Evolutionary conservation across 1,140 invertebrate genomes (phyloP), one percentile per base, ranked within the genome.

Genomic region (Mizuhopecten yessoensis): DNA sequence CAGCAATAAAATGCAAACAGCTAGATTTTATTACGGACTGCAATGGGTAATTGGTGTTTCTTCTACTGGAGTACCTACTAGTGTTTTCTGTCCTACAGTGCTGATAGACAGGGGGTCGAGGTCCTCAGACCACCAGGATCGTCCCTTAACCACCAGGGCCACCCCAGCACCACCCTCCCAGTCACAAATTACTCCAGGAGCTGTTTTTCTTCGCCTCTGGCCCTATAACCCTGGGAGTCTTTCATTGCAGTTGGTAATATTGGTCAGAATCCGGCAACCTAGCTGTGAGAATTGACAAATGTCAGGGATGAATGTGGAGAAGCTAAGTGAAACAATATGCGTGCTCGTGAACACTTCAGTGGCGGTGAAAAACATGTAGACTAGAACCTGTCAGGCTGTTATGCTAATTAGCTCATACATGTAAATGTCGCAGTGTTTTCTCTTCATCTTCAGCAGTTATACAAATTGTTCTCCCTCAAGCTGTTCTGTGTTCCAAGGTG

Each of bases 351-450:
- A 75, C 57, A 75, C 57, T 29, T 29, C 0, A 75, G 20, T 75
- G 57, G 23, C 57, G 3, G 15, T n/a, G 17, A 29, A 75, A 75
- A 75, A 75, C 17, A 75, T 75, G 57, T 29, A 29, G 57, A 29
- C 23, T 75, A 75, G n/a, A 5, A 75, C 2, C 57, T 75, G 57
- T 29, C 57, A 75, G 3, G n/a, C 11, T 75, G 57, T 75, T 75
- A 75, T 75, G 57, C 57, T n/a, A 75, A 75, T 75, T n/a, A 75
- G 23, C 57, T 75, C n/a, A 75, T 75, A 75, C n/a, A 75, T 75
- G 57, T 75, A 75, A 75, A 75, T 75, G 57, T 75, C 57, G 17
- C 17, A 13, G 42, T 45, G 42, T 29, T 29, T 75, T 75, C 57
- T 75, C 57, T 75, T 75, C 57, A 75, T 29, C 57, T 75, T 75